Base-by-base conservation (phyloP, 2,797 vertebrate species). In the Periophthalmus magnuspinnatus region DNA sequence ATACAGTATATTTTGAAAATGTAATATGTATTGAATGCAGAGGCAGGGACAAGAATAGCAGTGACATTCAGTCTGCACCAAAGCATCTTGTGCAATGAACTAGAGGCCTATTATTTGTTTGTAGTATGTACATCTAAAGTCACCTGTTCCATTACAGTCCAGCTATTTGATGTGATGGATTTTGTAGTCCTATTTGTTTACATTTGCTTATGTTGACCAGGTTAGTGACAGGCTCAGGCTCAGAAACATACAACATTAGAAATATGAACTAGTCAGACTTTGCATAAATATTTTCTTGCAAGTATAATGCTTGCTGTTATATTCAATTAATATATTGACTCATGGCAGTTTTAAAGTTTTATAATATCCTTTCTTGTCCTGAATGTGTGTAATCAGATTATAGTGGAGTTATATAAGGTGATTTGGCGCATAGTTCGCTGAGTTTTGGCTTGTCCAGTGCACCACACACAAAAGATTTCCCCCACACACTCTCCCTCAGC, bases 11-110 rank as follows among this genome's bases (percentile, higher is more conserved):
- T 32, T 32, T 24, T 58, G 28, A 58, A 24, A 17, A 38, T 22
- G n/a, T 41, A 38, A 6, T 21, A 61, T 36, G 65, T 69, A n/a
- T 59, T 60, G 54, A 64, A 50, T 68, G 61, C 64, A 48, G 36
- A 67, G 67, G 64, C 41, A 55, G 19, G 66, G 82, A 79, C 72
- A 74, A 84, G 75, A 89, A 88, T 88, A 90, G 83, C 57, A 8
- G 1, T 86, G 83, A 81, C 82, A 83, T 84, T 85, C 61, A 74
- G 19, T 16, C 17, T 55, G 59, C 65, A 70, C 34, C 3, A 77
- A 79, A 71, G 65, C 68, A 74, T 81, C 78, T 75, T 78, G 73
- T 64, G 77, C 21, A 75, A 74, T 50, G 50, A 41, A 68, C 19
- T 17, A 17, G 67, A 54, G 45, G 36, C 41, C 48, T 80, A 68